Conservation (phyloP, 1,140 invertebrate species). For the Zaprionus africanus region DNA sequence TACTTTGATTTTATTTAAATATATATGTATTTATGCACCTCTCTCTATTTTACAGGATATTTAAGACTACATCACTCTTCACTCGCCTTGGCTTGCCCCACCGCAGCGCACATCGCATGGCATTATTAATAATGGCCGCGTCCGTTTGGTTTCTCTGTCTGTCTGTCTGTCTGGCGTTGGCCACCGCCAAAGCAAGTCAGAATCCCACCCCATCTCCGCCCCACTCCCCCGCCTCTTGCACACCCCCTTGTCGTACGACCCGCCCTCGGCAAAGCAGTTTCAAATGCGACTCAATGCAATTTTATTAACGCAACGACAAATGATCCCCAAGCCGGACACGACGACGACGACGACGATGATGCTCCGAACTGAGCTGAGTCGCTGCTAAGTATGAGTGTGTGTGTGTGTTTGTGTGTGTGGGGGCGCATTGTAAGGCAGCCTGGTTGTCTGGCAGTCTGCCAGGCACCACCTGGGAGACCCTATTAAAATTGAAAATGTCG, state of each 20-base stretch:
- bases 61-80: neutral
- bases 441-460: neutral
- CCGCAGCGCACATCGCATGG: constrained; percentile 49
- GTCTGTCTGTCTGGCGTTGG: constrained; percentile 12
- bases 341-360: constrained; percentile 27
- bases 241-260: neutral
- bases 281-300: constrained; percentile 83
- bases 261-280: constrained; percentile 71
- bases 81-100: constrained; percentile 5
- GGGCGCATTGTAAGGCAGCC: constrained; percentile 28
- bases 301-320: constrained; percentile 84
- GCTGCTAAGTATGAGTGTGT: constrained; percentile 6
- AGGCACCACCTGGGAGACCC: constrained; percentile 58
- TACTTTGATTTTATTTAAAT: neutral
- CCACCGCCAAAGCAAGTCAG: constrained; percentile 44
- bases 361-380: constrained; percentile 36
- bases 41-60: constrained; percentile 4
- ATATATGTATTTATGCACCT: neutral
- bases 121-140: constrained; percentile 77
- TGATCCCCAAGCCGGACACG: constrained; percentile 63
- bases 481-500: constrained; percentile 84
- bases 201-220: constrained; percentile 13
- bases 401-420: constrained; percentile 12
- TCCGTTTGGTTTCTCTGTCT: constrained; percentile 39
- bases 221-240: too few species aligned